Evolutionary conservation across 2,888 invertebrate species (phyloP).

Genomic region (Clostera curtula): DNA sequence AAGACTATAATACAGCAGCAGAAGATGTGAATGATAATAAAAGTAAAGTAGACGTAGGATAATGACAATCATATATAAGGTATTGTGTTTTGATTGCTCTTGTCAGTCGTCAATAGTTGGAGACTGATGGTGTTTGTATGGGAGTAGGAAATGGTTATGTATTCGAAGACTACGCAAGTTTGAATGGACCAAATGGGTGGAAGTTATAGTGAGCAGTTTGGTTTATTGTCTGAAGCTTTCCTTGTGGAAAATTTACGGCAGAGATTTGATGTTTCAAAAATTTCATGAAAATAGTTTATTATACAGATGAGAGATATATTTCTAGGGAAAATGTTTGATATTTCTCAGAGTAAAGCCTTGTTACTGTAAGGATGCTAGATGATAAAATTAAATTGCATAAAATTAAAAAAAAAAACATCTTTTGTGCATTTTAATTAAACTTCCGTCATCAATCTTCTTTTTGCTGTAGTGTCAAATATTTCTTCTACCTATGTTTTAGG

Average conservation of each 20-base stretch:
- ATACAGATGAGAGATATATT: neutral
- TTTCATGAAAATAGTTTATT: neutral
- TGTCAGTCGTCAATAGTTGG: constrained; percentile 53
- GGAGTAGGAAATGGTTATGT: constrained; percentile 62
- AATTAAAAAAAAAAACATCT: too few species aligned
- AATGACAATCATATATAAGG: constrained; percentile 66
- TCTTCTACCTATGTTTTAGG: too few species aligned
- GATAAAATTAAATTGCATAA: too few species aligned
- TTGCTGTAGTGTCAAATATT: too few species aligned
- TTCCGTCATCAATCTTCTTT: too few species aligned
- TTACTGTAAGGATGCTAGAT: too few species aligned
- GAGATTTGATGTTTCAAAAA: constrained; percentile 1
- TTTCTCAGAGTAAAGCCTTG: too few species aligned
- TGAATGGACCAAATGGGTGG: constrained; percentile 46
- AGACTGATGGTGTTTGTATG: constrained; percentile 51
- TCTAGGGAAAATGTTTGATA: too few species aligned
- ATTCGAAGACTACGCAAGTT: constrained; percentile 45
- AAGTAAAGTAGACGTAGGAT: constrained; percentile 15
- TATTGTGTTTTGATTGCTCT: constrained; percentile 71
- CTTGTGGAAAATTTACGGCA: constrained; percentile 33
- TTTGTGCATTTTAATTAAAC: too few species aligned
- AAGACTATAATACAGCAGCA: constrained; percentile 1
- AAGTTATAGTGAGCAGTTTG: constrained; percentile 48
- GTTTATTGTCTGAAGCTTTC: constrained; percentile 51
- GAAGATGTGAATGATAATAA: neutral